These are phyloP conservation scores for Itoplectis maculator DNA, from an alignment of 2,888 invertebrate species.

Conservation along the genomic window DNA sequence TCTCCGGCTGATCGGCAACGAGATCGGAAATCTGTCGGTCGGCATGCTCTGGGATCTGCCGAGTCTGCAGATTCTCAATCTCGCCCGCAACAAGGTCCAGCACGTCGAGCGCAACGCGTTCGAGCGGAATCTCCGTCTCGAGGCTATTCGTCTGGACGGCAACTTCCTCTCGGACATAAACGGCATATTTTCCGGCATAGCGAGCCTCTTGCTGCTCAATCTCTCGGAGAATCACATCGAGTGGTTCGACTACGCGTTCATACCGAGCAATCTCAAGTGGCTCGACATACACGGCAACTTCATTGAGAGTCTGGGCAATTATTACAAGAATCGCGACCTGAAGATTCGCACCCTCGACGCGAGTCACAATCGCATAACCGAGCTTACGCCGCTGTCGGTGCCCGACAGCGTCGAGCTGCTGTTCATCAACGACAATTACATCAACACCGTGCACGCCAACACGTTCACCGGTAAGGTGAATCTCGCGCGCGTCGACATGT, in stretches of 20 bases:
- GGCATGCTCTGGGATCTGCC: constrained; percentile 95
- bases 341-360: constrained; percentile 93
- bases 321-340: constrained; percentile 90
- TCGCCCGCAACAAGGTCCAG: constrained; percentile 95
- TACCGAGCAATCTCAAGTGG: constrained; percentile 95
- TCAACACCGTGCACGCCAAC: constrained; percentile 92
- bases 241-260: constrained; percentile 97
- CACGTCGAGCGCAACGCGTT: constrained; percentile 94
- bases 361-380: constrained; percentile 94
- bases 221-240: constrained; percentile 95
- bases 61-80: constrained; percentile 93
- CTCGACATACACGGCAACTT: constrained; percentile 96
- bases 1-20: constrained; percentile 95
- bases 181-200: constrained; percentile 94
- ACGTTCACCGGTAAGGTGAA: constrained; percentile 94
- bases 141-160: constrained; percentile 94
- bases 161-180: constrained; percentile 96
- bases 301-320: constrained; percentile 94
- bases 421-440: constrained; percentile 95
- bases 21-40: constrained; percentile 92
- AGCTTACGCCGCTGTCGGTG: constrained; percentile 93
- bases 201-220: constrained; percentile 94
- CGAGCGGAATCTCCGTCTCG: constrained; percentile 91
- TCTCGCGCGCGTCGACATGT: constrained; percentile 94
- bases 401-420: constrained; percentile 95